Evolutionary conservation across 2,888 invertebrate species (phyloP).

Genomic region (Phrixothrix hirtus): DNA sequence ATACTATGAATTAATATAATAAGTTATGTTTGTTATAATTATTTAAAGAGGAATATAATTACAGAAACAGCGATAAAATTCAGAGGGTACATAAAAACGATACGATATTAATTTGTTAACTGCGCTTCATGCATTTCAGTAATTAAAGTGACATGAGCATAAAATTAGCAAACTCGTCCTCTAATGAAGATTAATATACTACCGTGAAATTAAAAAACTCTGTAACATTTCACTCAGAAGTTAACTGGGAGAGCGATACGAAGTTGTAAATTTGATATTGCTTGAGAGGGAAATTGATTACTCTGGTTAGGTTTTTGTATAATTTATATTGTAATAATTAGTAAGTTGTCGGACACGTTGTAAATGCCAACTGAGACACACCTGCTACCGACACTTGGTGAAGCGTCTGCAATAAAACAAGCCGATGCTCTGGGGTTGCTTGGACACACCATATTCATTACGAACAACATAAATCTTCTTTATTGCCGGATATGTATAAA

Average conservation of each 20-base stretch:
- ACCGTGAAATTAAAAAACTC: slow-evolving; percentile 30
- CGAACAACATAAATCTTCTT: slow-evolving; percentile 40
- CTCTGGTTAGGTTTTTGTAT: slow-evolving; percentile 50
- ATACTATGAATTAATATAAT: slow-evolving; percentile 8
- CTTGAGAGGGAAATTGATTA: slow-evolving; percentile 48
- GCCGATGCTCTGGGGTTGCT: slow-evolving; percentile 25
- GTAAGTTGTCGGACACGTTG: slow-evolving; percentile 47
- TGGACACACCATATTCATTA: slow-evolving; percentile 38
- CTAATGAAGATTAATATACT: slow-evolving; percentile 33
- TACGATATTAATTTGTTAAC: slow-evolving; percentile 31
- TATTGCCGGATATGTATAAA: slow-evolving; percentile 36
- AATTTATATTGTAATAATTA: slow-evolving; percentile 55
- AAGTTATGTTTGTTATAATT: neutral
- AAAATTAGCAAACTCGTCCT: slow-evolving; percentile 27
- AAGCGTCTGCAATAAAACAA: slow-evolving; percentile 35
- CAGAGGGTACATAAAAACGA: slow-evolving; percentile 18
- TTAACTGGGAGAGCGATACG: slow-evolving; percentile 23
- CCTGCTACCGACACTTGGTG: slow-evolving; percentile 47
- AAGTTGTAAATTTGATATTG: slow-evolving; percentile 32
- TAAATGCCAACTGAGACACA: slow-evolving; percentile 41
- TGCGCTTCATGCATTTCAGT: slow-evolving; percentile 31
- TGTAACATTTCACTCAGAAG: slow-evolving; percentile 26
- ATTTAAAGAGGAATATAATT: slow-evolving; percentile 8
- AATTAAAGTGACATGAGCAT: slow-evolving; percentile 31
- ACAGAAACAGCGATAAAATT: slow-evolving; percentile 5